These are phyloP conservation scores for Vombatus ursinus DNA, from an alignment of 2,113 vertebrate species.

Conservation along the genomic window DNA sequence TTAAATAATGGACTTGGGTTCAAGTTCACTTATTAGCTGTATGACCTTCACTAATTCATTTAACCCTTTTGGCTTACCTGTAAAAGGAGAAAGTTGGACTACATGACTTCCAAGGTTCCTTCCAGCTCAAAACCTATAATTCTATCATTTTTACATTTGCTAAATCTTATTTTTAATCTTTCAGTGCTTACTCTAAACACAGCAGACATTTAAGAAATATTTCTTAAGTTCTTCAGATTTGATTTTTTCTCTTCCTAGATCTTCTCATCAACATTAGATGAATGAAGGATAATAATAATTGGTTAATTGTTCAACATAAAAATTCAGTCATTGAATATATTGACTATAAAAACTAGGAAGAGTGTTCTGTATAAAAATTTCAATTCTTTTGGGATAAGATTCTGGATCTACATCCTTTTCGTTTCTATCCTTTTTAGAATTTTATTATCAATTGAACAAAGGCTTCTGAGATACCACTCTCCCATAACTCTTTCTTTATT, in stretches of 20 bases:
- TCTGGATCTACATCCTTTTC: neutral
- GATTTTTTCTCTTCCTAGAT: neutral
- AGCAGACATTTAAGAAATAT: neutral
- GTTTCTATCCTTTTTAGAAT: neutral
- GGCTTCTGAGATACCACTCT: neutral
- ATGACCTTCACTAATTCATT: neutral
- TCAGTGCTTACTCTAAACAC: neutral
- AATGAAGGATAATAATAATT: neutral
- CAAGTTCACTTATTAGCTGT: neutral
- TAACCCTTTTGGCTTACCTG: neutral
- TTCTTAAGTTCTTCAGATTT: neutral
- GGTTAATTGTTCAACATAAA: neutral
- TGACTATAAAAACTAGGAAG: constrained; percentile 24
- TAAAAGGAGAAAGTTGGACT: neutral
- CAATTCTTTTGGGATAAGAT: neutral
- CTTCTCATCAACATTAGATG: neutral
- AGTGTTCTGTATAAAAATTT: constrained; percentile 35
- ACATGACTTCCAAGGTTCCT: neutral
- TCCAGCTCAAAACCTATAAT: neutral
- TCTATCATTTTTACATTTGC: neutral
- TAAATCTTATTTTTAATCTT: neutral
- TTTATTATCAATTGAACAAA: neutral
- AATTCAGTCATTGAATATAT: constrained; percentile 1
- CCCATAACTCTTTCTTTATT: neutral
- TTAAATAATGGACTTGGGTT: neutral